Conservation (phyloP, 2,113 vertebrate species). For the Mionectes macconnelli region DNA sequence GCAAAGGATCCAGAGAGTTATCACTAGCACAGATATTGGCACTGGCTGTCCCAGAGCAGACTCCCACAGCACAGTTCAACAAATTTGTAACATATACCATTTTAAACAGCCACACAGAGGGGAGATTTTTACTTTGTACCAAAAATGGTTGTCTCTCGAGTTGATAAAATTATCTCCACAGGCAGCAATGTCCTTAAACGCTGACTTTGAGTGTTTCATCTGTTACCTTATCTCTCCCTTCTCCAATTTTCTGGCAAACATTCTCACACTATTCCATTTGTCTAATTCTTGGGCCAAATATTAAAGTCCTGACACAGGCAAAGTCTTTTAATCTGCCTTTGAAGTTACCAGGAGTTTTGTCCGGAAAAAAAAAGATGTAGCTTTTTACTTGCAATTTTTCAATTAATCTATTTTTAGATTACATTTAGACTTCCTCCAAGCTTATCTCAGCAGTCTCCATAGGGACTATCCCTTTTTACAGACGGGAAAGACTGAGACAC, state of each 20-base stretch:
- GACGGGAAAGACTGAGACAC: background rate
- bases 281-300: constrained; percentile 26
- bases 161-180: constrained; percentile 43
- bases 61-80: background rate
- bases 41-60: background rate
- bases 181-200: constrained; percentile 42
- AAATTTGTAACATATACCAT: background rate
- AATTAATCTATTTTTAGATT: background rate
- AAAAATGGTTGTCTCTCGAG: background rate
- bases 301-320: constrained; percentile 1
- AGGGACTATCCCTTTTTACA: background rate
- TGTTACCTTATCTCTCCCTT: constrained; percentile 34
- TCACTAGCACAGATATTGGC: background rate
- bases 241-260: constrained; percentile 21
- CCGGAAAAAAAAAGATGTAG: background rate
- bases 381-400: background rate
- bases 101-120: background rate
- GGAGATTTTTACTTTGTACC: background rate
- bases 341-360: constrained; percentile 3
- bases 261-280: background rate
- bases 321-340: constrained; percentile 51
- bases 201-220: constrained; percentile 31
- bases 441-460: background rate
- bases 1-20: background rate
- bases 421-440: background rate